Evolutionary conservation across 2,797 vertebrate genomes (phyloP).

Genomic region (Nannoperca australis): DNA sequence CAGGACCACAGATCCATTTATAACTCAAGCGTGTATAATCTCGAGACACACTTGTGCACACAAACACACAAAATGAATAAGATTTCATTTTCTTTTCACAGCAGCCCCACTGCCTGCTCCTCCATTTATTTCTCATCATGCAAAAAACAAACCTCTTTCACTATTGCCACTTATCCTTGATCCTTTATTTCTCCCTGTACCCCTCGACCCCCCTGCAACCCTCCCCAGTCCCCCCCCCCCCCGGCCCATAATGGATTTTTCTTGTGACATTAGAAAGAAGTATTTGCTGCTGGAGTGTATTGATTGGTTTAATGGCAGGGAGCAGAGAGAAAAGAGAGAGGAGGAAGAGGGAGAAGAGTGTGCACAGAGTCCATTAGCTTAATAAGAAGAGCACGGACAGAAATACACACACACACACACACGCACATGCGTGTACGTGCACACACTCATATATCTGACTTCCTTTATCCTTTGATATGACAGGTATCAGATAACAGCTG

Average conservation of each 20-base stretch:
- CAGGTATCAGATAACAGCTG: constrained; percentile 78
- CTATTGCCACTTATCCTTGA: constrained; percentile 66
- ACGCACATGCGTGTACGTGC: constrained; percentile 26
- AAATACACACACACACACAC: constrained; percentile 36
- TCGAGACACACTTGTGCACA: constrained; percentile 17
- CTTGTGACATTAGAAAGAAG: constrained; percentile 81
- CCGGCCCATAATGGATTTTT: constrained; percentile 83
- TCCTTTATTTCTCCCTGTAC: constrained; percentile 56
- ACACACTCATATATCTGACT: constrained; percentile 61
- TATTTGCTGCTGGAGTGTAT: constrained; percentile 83
- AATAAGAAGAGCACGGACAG: constrained; percentile 77
- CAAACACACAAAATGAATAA: constrained; percentile 42
- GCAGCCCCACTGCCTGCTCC: constrained; percentile 17
- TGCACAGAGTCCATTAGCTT: constrained; percentile 84
- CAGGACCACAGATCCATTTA: constrained; percentile 50
- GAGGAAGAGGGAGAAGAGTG: constrained; percentile 65
- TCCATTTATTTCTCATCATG: constrained; percentile 51
- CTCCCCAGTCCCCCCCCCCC: constrained; percentile 29
- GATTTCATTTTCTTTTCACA: constrained; percentile 36
- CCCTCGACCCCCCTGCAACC: constrained; percentile 14
- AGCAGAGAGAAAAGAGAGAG: constrained; percentile 71
- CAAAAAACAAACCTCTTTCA: constrained; percentile 63
- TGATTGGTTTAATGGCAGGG: constrained; percentile 84
- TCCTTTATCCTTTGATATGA: constrained; percentile 74
- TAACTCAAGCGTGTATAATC: constrained; percentile 40